Base-by-base conservation (phyloP, 2,113 vertebrate genomes). In the Chloebia gouldiae region DNA sequence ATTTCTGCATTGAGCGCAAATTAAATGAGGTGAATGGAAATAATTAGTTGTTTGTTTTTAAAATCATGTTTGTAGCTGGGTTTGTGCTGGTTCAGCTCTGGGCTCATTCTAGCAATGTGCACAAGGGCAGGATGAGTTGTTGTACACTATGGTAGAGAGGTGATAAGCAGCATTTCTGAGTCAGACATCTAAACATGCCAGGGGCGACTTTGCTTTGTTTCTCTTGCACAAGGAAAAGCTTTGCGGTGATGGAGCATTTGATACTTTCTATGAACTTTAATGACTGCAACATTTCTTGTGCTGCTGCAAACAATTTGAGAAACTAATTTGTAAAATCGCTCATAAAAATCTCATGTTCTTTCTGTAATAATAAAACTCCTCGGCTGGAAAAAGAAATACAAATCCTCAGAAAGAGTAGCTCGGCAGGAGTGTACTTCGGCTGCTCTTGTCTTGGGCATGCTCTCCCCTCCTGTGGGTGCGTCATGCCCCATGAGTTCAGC, bases 301-400 rank as follows among this genome's bases (percentile, higher is more conserved):
- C 81, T 75, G 68, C 94, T 95, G 93, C 88, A 93, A 94, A 71
- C 60, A 66, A 86, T 95, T 93, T 93, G 69, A 81, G 88, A 86
- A 94, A 57, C 80, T 94, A 88, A 96, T 96, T 93, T 94, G 85
- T 96, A 82, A 94, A 90, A 86, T 96, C 79, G 45, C 64, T 88
- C 88, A 42, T 97, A 92, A 96, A 95, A 94, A 63, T 75, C 88
- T 81, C 64, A 25, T 92, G 76, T 75, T 79, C 90, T 81, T 72
- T 86, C 65, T 84, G 28, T 81, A 83, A 92, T 75, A 94, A 92
- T 77, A 81, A 88, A 81, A 39, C 49, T 78, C 25, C 57, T 88
- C 4, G 0, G 31, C 86, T 83, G 76, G 90, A 88, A 78, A 88
- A 86, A 64, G 60, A 78, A 92, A 54, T 28, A 83, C 44, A 78